Base-by-base conservation (phyloP, 2,888 invertebrate genomes). In the Drosophila affinis region DNA sequence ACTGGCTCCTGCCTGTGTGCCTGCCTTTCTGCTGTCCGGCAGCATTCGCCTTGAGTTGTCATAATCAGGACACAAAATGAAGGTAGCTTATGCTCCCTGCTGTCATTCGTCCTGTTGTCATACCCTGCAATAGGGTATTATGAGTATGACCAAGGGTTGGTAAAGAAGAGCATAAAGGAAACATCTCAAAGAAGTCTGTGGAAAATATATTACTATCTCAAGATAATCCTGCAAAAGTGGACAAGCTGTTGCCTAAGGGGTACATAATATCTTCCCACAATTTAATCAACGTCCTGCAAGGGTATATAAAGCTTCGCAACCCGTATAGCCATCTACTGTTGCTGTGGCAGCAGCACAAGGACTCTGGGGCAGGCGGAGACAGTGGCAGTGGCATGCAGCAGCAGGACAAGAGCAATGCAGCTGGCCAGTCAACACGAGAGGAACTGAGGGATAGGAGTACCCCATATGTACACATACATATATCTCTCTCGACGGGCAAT, bases 41-140 rank as follows among this genome's bases (percentile, higher is more conserved):
- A 61, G 77, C 51, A 68, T 27, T 87, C 70, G 84, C 88, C 88
- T 86, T 87, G 81, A 77, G 72, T 81, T 86, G 85, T 86, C 85
- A 88, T 88, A 86, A 88, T 62, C 87, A 87, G 81, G 75, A 87
- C 79, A 78, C 65, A 76, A 39, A 81, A 62, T 79, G 88, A 76
- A 83, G 84, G 79, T 79, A 70, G 72, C 79, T 80, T 72, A 70
- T 74, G 70, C 67, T 72, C 57, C 61, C 29, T 75, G 64, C 67
- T 63, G 57, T 62, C 69, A 69, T 53, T 56, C 49, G 75, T 73
- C 60, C 53, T 57, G 59, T 56, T 73, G 65, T 52, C 57, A 49
- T 60, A 45, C 48, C 39, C 32, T 39, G 39, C 0, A n/a, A 0
- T 7, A 14, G 21, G 9, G 18, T 27, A 18, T 18, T 18, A 18